A percentile compares a stretch with the other conserved stretches of the same genome.
phyloP scores from a whole-genome alignment of 2,888 invertebrate species.

The Epicampocera succincta region DNA sequence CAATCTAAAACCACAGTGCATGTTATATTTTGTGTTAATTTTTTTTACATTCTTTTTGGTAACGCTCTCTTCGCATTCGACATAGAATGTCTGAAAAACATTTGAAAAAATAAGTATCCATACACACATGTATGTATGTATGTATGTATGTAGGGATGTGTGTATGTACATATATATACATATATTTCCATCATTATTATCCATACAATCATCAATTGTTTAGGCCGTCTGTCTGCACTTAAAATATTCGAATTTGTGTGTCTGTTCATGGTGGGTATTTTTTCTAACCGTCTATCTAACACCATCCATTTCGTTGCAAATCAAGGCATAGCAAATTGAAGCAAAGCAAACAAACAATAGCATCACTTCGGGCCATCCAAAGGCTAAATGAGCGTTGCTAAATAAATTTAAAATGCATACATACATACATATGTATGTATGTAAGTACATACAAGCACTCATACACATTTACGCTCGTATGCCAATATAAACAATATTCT shows the following conservation, averaged over 20 bases:
- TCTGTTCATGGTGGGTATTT: not conserved
- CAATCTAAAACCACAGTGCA: constrained; percentile 27
- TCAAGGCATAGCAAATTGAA: constrained; percentile 44
- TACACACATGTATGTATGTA: not conserved
- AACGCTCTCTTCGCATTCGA: constrained; percentile 48
- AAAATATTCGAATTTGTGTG: too few species aligned
- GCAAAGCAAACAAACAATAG: constrained; percentile 51
- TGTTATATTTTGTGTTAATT: constrained; percentile 1
- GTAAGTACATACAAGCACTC: not conserved
- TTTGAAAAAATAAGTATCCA: constrained; percentile 26
- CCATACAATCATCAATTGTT: constrained; percentile 50
- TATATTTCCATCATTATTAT: constrained; percentile 61
- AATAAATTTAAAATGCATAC: constrained; percentile 33
- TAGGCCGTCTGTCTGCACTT: constrained; percentile 10
- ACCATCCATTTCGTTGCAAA: constrained; percentile 43
- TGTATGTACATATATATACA: constrained; percentile 3
- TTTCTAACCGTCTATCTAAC: constrained; percentile 58
- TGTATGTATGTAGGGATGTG: constrained; percentile 1
- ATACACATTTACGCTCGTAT: not conserved
- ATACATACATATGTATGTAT: too few species aligned
- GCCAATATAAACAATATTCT: constrained; percentile 31
- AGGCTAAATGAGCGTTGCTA: constrained; percentile 54
- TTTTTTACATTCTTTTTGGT: constrained; percentile 9
- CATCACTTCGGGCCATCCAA: constrained; percentile 46
- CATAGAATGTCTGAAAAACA: constrained; percentile 59